Evolutionary conservation across 2,113 vertebrate genomes (phyloP), one percentile per base, ranked within the genome.

Genomic region (Nycticorax nycticorax): DNA sequence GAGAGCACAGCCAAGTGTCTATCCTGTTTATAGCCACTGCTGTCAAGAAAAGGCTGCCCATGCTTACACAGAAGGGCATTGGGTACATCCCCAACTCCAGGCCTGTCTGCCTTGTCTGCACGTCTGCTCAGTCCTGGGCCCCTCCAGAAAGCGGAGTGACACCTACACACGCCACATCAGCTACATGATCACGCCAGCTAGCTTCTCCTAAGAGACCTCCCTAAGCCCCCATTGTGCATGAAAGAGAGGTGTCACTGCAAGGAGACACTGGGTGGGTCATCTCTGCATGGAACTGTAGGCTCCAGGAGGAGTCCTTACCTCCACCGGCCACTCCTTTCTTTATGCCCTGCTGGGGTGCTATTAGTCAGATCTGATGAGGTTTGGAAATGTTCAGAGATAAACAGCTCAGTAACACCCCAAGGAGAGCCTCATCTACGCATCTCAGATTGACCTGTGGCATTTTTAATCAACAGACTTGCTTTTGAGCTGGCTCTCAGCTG

Each of bases 231-330:
- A 12, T 26, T 4, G 9, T 33, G 45, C 9, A 6, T 53, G 37
- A 32, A 43, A 30, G 35, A 48, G 59, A 45, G 22, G 5, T 21
- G 13, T 47, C 35, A 3, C 14, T 33, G 30, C 15, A 69, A 63
- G 35, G 14, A 76, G 4, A 33, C 0, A 0, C 13, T 47, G 28
- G 5, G 8, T 63, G 53, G 20, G 20, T 37, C n/a, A 32, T 37
- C 53, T 66, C 21, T 67, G 28, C 52, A 47, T 47, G 8, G 22
- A n/a, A 11, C 33, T 71, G 23, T 27, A 72, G 11, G 19, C 23
- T 57, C 12, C 45, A 39, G 41, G 11, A 63, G 37, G 18, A 43
- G 23, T 26, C 19, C 27, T 66, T 73, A 57, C 33, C 13, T 85
- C 30, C 14, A 39, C 24, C 21, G 66, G 19, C 18, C 23, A 26